Conservation (phyloP, 2,113 vertebrate genomes). For the Uropsilus gracilis region DNA sequence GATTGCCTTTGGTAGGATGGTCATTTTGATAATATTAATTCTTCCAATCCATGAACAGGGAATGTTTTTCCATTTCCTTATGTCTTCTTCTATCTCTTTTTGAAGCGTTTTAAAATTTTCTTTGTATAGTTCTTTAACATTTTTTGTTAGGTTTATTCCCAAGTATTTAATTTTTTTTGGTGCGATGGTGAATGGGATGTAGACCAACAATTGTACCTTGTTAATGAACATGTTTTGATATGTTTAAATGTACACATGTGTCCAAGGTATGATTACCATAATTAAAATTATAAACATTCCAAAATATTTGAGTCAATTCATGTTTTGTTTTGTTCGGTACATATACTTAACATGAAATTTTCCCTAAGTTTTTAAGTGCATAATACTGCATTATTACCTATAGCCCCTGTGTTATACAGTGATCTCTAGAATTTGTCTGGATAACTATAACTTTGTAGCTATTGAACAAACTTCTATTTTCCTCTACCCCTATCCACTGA, state of each 20-base stretch:
- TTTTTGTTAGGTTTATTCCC: too few relatives aligned
- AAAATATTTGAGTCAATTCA: too few relatives aligned
- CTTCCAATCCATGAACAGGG: too few relatives aligned
- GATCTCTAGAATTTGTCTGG: background rate
- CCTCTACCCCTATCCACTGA: background rate
- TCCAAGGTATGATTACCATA: background rate
- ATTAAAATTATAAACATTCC: background rate
- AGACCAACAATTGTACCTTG: background rate
- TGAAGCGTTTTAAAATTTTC: too few relatives aligned
- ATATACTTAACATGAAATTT: background rate
- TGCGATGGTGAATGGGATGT: too few relatives aligned
- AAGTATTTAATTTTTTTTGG: too few relatives aligned
- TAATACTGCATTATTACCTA: background rate
- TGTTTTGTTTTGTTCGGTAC: background rate
- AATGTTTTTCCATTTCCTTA: too few relatives aligned
- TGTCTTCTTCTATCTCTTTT: too few relatives aligned
- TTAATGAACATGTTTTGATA: background rate
- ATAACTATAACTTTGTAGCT: background rate
- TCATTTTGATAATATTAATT: too few relatives aligned
- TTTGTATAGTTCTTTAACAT: too few relatives aligned
- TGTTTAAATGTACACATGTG: background rate
- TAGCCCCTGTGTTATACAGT: background rate
- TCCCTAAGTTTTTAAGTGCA: background rate
- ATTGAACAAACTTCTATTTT: background rate
- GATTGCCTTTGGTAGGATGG: too few relatives aligned